A percentile compares a stretch with the other conserved stretches of the same genome.
Evolutionary conservation across 2,797 vertebrate genomes (phyloP).

Genomic region (Macrochelys suwanniensis): DNA sequence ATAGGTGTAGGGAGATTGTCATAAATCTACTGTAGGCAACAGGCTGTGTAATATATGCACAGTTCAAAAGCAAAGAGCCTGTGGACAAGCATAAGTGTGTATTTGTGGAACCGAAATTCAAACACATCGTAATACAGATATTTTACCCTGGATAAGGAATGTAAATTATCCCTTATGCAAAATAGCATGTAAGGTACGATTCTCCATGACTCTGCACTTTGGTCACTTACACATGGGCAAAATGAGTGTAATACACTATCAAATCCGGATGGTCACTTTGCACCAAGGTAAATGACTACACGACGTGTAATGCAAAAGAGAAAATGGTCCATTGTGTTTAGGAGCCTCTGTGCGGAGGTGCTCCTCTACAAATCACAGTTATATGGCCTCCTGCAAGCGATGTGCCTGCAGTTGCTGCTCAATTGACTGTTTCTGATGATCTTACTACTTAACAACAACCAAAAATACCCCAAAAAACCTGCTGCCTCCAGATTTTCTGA

Average conservation of each 20-base stretch:
- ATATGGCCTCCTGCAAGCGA: slow-evolving; percentile 62
- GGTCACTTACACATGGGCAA: slow-evolving; percentile 46
- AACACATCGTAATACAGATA: slow-evolving; percentile 27
- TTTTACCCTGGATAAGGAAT: slow-evolving; percentile 41
- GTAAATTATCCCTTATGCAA: slow-evolving; percentile 47
- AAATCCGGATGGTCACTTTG: slow-evolving; percentile 55
- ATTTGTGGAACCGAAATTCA: slow-evolving; percentile 31
- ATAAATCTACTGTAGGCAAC: slow-evolving; percentile 73
- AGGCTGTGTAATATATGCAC: slow-evolving; percentile 70
- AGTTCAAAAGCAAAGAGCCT: slow-evolving; percentile 63
- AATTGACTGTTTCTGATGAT: slow-evolving; percentile 69
- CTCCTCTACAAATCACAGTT: slow-evolving; percentile 6
- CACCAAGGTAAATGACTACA: neutral
- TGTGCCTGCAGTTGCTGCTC: slow-evolving; percentile 59
- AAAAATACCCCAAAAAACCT: slow-evolving; percentile 32
- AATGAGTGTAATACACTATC: neutral
- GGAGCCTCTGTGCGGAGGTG: neutral
- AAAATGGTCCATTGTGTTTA: neutral
- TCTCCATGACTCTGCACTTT: slow-evolving; percentile 35
- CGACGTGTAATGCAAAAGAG: fast-evolving
- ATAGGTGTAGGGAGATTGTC: slow-evolving; percentile 70
- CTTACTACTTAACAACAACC: slow-evolving; percentile 60
- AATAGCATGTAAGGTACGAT: slow-evolving; percentile 36
- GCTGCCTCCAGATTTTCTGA: slow-evolving; percentile 72
- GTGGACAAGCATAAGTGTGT: slow-evolving; percentile 32